Evolutionary conservation across 1,140 invertebrate species (phyloP), one percentile per base, ranked within the genome.

Genomic region (Bombus sylvicola): DNA sequence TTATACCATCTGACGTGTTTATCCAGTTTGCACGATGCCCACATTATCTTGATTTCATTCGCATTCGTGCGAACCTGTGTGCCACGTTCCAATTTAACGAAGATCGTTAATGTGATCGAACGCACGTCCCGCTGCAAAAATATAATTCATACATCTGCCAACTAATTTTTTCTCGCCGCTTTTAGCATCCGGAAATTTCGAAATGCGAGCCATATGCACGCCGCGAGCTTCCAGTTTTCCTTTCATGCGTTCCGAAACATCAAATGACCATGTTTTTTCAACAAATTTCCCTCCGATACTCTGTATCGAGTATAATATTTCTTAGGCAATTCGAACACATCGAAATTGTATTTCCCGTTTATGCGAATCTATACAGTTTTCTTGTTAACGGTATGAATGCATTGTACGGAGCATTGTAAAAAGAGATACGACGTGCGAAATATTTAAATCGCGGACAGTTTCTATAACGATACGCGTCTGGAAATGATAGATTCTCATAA

Each of bases 31-130:
- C 64, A 66, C 64, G 69, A 18, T 43, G 68, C 37, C 31, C 37
- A 8, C 80, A 41, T 81, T 81, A 81, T 81, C 80, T 81, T 81
- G 80, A 81, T 81, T 81, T 59, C n/a, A 53, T 43, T 34, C 69
- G 37, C n/a, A 53, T 43, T 34, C 69, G n/a, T 43, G 69, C 69
- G 69, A 81, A 73, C 25, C 39, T 2, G 31, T 37, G 47, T 39
- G 68, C 22, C 53, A 69, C 2, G 47, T 81, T 64, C n/a, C 43
- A 62, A 59, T 73, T 81, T 59, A 81, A 8, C 79, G 28, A 71
- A 62, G 53, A 62, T 73, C 80, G 69, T 62, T 74, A 74, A 73
- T 62, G 39, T 18, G n/a, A 47, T 59, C 79, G 62, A 62, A 47
- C 22, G 15, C 69, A 15, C 39, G n/a, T 64, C 39, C 3, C 47